Base-by-base conservation (phyloP, 2,888 invertebrate genomes). In the Esperia sulphurella region DNA sequence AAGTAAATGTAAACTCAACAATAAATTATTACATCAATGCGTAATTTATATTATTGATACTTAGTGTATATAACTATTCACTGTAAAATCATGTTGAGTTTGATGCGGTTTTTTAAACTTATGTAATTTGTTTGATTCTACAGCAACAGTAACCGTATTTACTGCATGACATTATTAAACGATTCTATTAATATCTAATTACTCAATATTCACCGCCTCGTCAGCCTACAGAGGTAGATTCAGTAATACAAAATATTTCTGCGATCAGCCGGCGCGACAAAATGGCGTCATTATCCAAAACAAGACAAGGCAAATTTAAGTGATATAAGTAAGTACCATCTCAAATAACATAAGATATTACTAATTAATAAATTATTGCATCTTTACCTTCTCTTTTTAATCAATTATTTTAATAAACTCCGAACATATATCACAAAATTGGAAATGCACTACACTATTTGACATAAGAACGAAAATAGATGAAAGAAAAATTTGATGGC, bases 181-280 rank as follows among this genome's bases (percentile, higher is more conserved):
- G 14, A 21, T 49, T 63, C 57, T 59, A 59, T 51, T 61, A 63
- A 56, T 63, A 64, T 60, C 59, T 62, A 61, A 31, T 8, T 31
- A 10, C 31, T 9, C 31, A 31, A 8, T 9, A 10, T 31, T 8
- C 31, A 31, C 31, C 3, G 31, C 10, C 8, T 7, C 35, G 9
- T 64, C 62, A 72, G 72, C 62, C 65, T 63, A 64, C 65, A 65
- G 64, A 71, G 61, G 21, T 5, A 68, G 43, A 58, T 53, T 51
- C 67, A 66, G 59, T 79, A 82, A 82, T 35, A 47, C 41, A 46
- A 49, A 79, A 72, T 79, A 81, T 77, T 77, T 80, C 75, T 64
- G 66, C 53, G 79, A 89, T 89, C 88, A 89, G 89, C 89, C 89
- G 89, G 89, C 87, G 86, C 85, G 74, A 89, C 89, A 89, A 89